A percentile compares a stretch with the other conserved stretches of the same genome.
These are phyloP conservation scores for Crossaster papposus DNA, from an alignment of 53 echinoderm and acorn worm species.

Conservation along the genomic window DNA sequence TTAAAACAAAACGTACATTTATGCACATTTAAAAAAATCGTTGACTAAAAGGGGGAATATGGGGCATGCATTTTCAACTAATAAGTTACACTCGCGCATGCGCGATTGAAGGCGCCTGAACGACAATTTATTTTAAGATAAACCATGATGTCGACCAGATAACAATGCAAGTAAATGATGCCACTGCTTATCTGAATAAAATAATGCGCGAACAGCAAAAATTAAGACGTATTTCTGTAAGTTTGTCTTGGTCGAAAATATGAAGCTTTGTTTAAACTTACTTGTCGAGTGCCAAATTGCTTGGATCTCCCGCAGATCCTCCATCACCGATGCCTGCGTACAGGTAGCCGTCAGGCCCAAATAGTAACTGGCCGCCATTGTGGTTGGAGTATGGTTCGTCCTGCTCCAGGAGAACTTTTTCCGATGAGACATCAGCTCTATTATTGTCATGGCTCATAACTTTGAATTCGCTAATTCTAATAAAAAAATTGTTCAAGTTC, in stretches of 20 bases:
- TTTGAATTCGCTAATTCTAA: conserved; percentile 75
- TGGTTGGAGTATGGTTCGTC: conserved; percentile 84
- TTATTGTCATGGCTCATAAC: conserved; percentile 72
- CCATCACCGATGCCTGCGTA: conserved; percentile 91
- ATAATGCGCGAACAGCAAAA: no score
- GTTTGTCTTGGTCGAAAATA: background rate
- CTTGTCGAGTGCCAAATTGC: conserved; percentile 71
- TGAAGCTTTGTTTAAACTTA: conserved; percentile 51
- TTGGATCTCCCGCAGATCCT: conserved; percentile 88
- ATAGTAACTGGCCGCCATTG: conserved; percentile 88
- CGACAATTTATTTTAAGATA: no score
- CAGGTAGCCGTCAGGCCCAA: conserved; percentile 82
- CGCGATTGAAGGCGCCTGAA: no score
- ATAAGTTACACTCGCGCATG: no score
- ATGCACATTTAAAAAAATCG: no score
- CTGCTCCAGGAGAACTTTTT: conserved; percentile 72
- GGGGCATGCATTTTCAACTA: no score
- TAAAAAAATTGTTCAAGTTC: background rate
- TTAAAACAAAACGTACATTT: no score
- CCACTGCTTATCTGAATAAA: no score
- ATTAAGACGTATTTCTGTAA: no score
- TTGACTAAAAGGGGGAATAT: no score
- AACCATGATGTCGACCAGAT: no score
- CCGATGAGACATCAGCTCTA: conserved; percentile 66
- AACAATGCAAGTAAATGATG: no score